These are phyloP conservation scores for Caenorhabditis drosophilae DNA, from an alignment of 2,888 invertebrate genomes.

Conservation along the genomic window DNA sequence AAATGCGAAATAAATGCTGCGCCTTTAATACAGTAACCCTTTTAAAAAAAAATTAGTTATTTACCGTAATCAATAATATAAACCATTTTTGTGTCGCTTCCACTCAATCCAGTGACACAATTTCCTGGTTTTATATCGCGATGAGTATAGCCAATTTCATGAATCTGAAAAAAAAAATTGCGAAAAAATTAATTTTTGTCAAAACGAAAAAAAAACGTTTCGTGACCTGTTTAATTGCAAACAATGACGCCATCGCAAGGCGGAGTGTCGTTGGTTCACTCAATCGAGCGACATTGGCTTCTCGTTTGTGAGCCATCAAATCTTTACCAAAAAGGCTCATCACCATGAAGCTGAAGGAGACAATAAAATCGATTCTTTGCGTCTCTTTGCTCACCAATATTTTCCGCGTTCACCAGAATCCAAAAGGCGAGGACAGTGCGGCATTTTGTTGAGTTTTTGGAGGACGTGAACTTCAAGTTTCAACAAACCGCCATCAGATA, in stretches of 20 bases:
- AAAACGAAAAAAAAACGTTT: not conserved
- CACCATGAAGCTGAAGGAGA: slow-evolving; percentile 44
- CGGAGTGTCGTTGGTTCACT: slow-evolving; percentile 49
- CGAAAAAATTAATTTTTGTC: not conserved
- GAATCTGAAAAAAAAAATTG: slow-evolving; percentile 22
- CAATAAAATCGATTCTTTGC: not conserved
- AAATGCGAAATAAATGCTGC: no score
- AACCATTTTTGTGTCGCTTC: slow-evolving; percentile 37
- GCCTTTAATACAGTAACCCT: no score
- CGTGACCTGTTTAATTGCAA: slow-evolving; percentile 46
- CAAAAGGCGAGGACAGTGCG: slow-evolving; percentile 27
- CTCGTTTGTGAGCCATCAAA: slow-evolving; percentile 45
- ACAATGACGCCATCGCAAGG: slow-evolving; percentile 45
- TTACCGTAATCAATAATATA: slow-evolving; percentile 52
- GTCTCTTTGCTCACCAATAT: slow-evolving; percentile 31
- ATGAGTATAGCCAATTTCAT: slow-evolving; percentile 49
- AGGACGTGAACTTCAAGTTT: slow-evolving; percentile 47
- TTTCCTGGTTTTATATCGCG: slow-evolving; percentile 60
- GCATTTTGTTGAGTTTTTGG: slow-evolving; percentile 17
- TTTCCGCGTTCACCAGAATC: slow-evolving; percentile 41
- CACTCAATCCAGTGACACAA: slow-evolving; percentile 41
- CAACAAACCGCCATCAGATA: slow-evolving; percentile 46
- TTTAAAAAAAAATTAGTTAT: not conserved
- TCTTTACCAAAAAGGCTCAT: slow-evolving; percentile 49
- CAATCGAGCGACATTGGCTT: slow-evolving; percentile 16